These are phyloP conservation scores for Hydrozoanthus tunicans DNA, from an alignment of 64 coral and sea anemone species.

Conservation along the genomic window DNA sequence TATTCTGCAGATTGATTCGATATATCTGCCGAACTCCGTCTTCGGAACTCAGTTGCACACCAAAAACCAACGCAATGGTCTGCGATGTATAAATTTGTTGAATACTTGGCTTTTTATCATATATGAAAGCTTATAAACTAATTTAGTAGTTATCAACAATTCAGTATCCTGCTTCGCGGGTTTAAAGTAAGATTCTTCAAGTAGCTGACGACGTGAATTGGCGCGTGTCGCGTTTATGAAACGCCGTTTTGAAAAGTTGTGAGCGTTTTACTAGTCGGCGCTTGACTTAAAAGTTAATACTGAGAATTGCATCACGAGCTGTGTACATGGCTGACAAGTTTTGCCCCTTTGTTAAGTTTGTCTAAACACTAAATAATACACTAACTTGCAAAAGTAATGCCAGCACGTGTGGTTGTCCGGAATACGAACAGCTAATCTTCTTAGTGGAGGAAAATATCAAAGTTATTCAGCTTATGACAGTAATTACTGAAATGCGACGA, in stretches of 20 bases:
- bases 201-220: background rate
- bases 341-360: background rate
- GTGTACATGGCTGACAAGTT: background rate
- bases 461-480: background rate
- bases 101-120: background rate
- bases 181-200: too few relatives aligned
- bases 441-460: background rate
- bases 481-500: slow-evolving; percentile 1
- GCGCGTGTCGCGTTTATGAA: slow-evolving; percentile 15
- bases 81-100: background rate
- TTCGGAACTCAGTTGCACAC: background rate
- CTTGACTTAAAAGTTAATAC: background rate
- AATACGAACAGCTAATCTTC: background rate
- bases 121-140: too few relatives aligned
- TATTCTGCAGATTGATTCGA: slow-evolving; percentile 9
- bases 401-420: background rate
- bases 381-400: background rate
- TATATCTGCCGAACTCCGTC: background rate
- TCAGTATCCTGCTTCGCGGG: too few relatives aligned
- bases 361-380: background rate
- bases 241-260: background rate
- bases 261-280: background rate
- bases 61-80: background rate
- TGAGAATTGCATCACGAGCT: background rate
- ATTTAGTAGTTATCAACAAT: too few relatives aligned